A percentile compares a stretch with the other conserved stretches of the same genome.
Conservation (phyloP, 2,113 vertebrate species). For the Microcebus lehilahytsara region DNA sequence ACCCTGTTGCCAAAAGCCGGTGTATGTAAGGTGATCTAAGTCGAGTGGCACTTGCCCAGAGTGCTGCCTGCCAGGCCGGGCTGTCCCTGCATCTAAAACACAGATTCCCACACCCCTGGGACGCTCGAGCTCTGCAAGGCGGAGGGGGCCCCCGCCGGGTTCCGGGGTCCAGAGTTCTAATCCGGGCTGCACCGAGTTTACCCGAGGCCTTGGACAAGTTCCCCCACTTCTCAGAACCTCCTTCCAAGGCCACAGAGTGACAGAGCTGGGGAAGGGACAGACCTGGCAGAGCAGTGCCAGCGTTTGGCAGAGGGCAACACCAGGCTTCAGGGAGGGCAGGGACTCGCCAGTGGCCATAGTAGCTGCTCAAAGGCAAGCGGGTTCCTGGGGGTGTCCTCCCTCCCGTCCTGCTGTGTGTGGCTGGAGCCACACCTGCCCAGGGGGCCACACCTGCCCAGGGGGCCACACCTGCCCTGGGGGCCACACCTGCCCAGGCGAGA, state of each 20-base stretch:
- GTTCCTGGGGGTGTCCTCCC: not conserved
- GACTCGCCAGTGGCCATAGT: not conserved
- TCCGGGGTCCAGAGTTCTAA: not conserved
- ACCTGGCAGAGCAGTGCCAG: not conserved
- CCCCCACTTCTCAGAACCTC: not conserved
- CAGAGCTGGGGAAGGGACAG: not conserved
- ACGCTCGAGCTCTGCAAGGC: fast-evolving
- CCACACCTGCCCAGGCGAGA: too few relatives aligned
- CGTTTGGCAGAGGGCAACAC: not conserved
- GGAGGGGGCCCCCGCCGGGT: fast-evolving
- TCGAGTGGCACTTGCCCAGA: not conserved
- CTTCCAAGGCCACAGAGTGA: not conserved
- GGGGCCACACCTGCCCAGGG: too few relatives aligned
- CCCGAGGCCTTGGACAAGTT: not conserved
- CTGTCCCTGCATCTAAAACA: fast-evolving
- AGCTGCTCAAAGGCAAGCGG: not conserved
- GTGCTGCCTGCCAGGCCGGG: not conserved
- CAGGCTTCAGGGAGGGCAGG: not conserved
- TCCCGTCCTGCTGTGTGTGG: too few relatives aligned
- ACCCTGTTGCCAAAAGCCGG: not conserved
- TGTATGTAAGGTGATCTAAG: not conserved
- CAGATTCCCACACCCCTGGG: fast-evolving
- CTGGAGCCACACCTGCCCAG: not conserved
- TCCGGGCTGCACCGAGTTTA: too few relatives aligned
- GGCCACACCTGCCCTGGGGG: too few relatives aligned